Percentiles rank a stretch among this genome's conserved stretches.
These are phyloP conservation scores for Drosophila gaucha DNA, from an alignment of 2,888 invertebrate genomes.

Conservation along the genomic window DNA sequence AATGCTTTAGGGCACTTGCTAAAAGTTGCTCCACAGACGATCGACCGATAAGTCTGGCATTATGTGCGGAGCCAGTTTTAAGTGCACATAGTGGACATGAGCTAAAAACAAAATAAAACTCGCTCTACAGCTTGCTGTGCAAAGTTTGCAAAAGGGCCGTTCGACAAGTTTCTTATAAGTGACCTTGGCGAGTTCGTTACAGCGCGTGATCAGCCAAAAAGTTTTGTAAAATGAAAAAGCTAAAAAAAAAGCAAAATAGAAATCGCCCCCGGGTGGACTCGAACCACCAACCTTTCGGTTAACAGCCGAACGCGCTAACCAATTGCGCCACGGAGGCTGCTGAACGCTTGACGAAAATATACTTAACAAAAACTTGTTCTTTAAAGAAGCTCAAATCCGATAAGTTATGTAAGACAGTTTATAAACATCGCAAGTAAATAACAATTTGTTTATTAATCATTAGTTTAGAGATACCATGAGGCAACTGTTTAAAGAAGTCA, in stretches of 20 bases:
- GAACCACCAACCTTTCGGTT: slow-evolving; percentile 99
- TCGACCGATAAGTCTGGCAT: slow-evolving; percentile 26
- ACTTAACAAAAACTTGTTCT: slow-evolving; percentile 9
- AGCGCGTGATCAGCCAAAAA: slow-evolving; percentile 11
- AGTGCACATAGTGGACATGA: slow-evolving; percentile 27
- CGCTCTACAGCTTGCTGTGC: slow-evolving; percentile 17
- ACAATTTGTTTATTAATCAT: too few relatives aligned
- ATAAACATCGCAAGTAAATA: too few relatives aligned
- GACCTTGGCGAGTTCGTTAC: slow-evolving; percentile 37
- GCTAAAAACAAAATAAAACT: slow-evolving; percentile 31
- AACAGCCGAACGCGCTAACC: slow-evolving; percentile 99
- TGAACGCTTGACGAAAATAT: neutral
- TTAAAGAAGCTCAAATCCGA: too few relatives aligned
- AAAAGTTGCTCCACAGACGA: slow-evolving; percentile 11
- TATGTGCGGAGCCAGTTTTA: slow-evolving; percentile 34
- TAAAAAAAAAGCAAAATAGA: slow-evolving; percentile 17
- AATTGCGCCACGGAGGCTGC: slow-evolving; percentile 84
- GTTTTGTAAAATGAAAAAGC: neutral
- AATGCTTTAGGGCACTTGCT: slow-evolving; percentile 12
- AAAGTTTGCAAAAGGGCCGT: slow-evolving; percentile 26
- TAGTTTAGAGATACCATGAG: too few relatives aligned
- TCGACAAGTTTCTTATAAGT: slow-evolving; percentile 32
- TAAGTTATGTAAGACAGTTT: too few relatives aligned
- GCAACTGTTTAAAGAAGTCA: too few relatives aligned
- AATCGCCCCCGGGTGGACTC: slow-evolving; percentile 96